Base-by-base conservation (phyloP, 2,113 vertebrate species). In the Pantherophis guttatus region DNA sequence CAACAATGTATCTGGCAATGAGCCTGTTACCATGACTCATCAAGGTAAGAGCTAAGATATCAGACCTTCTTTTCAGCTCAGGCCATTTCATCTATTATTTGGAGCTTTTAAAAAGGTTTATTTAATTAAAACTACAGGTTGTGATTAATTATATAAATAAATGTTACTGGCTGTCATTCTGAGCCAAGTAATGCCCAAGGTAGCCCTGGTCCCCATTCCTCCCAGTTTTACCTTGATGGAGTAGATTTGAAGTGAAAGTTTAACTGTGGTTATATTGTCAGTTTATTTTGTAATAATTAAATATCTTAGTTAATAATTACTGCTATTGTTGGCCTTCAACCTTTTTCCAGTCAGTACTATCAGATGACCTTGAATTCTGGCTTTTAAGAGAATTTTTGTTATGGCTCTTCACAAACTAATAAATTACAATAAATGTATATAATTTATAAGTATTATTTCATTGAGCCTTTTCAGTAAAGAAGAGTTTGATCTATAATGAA, bases 1-100 rank as follows among this genome's bases (percentile, higher is more conserved):
- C 97, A 99, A 99, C 95, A 98, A 99, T 96, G 98, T 98, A 96
- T 99, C 98, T 94, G 99, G 98, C 57, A 98, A 98, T 53, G 98
- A 98, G 86, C 98, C 99, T 0, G 99, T 99, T 96, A 99, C 98
- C 0, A 99, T 99, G 99, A 99, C 99, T 85, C 99, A 99, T 92
- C 98, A 98, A 98, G 99, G 99, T 99, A 97, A 98, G 96, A 93
- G 87, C 86, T 93, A 54, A 3, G 0, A 24, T 8, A 39, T n/a
- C 70, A 93, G 19, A 50, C 95, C 88, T 65, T 44, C 7, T 57
- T 9, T 91, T 12, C 70, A 85, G 44, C 48, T 92, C 54, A 86
- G n/a, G 92, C 89, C 33, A 85, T 89, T 57, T 89, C 57, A 26
- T 11, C 0, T 48, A 2, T 48, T 75, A 1, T 55, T 65, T 50